Base-by-base conservation (phyloP, 2,113 vertebrate genomes). In the Colinus virginianus region DNA sequence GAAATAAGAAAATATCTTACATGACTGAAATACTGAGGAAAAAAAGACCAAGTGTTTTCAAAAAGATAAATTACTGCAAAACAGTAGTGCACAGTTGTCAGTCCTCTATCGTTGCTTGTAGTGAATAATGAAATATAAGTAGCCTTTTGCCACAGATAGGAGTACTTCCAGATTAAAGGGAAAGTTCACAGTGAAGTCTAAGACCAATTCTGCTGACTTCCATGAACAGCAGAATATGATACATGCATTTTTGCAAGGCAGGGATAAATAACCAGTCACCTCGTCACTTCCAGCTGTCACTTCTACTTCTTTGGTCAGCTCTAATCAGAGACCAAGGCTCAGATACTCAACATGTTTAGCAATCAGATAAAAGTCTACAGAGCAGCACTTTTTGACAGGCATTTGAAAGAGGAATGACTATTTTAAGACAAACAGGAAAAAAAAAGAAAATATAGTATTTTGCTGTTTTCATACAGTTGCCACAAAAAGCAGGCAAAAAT, bases 21-120 rank as follows among this genome's bases (percentile, higher is more conserved):
- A 42, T 67, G 71, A 69, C 36, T 72, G 49, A 69, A 58, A 28
- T 84, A 55, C 94, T 74, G 75, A 94, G 70, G 81, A 62, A 69
- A 62, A 69, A 53, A 79, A 94, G 49, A 42, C 46, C 34, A 55
- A 93, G 67, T 70, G 63, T 85, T 95, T 85, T 90, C 82, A 87
- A 79, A 89, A 92, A 91, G 67, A 95, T 93, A 87, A 87, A 77
- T 87, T 91, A 90, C 80, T 83, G 62, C 17, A 83, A 87, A 93
- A 76, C 34, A n/a, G 0, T 28, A 81, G 71, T 58, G 55, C 68
- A 26, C n/a, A 42, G 49, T 85, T 96, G 90, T 79, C 84, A 87
- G 58, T 96, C 93, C 85, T 83, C 55, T 90, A 58, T 78, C 55
- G 74, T 67, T 38, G 30, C 84, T 93, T 94, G 69, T 34, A 70